Evolutionary conservation across 1,140 invertebrate genomes (phyloP), one percentile per base, ranked within the genome.

Genomic region (Brachionus koreanus): DNA sequence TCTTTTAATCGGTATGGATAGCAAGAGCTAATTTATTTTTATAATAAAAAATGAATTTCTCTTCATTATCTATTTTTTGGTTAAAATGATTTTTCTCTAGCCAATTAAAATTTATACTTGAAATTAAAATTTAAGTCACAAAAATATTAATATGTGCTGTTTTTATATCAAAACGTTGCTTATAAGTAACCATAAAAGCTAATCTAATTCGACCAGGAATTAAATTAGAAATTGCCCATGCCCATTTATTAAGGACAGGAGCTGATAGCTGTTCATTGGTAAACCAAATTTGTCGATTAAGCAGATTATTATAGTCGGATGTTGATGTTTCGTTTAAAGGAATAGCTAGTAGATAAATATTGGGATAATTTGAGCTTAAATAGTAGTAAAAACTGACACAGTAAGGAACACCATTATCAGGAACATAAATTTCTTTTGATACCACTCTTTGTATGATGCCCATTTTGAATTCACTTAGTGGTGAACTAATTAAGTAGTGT

Each of bases 311-410:
- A 25, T 2, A 16, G 16, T 63, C 57, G 9, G 37, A n/a, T n/a
- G n/a, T 9, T 5, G 37, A 39, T 63, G 57, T 23, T 19, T 16
- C 3, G 25, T 25, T 25, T 10, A 63, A 25, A 16, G n/a, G 57
- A 2, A 63, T 63, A 3, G 7, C 57, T 19, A 16, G 4, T 4
- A 63, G 2, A 63, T 63, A 63, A 23, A 63, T 25, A 23, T 7
- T 63, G 2, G 57, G n/a, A 9, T 23, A 9, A 9, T 23, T 9
- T 23, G 57, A 23, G n/a, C 23, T 63, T 13, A 52, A n/a, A 19
- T 52, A 52, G 25, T 63, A 63, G 19, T 63, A 63, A 63, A 63
- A 63, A 25, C 57, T 63, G 19, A 63, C n/a, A 63, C 57, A 63
- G 25, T 63, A 63, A 5, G 57, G 57, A 23, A 25, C 23, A 23